phyloP scores from a whole-genome alignment of 2,888 invertebrate genomes.

The Drosophila gaucha region DNA sequence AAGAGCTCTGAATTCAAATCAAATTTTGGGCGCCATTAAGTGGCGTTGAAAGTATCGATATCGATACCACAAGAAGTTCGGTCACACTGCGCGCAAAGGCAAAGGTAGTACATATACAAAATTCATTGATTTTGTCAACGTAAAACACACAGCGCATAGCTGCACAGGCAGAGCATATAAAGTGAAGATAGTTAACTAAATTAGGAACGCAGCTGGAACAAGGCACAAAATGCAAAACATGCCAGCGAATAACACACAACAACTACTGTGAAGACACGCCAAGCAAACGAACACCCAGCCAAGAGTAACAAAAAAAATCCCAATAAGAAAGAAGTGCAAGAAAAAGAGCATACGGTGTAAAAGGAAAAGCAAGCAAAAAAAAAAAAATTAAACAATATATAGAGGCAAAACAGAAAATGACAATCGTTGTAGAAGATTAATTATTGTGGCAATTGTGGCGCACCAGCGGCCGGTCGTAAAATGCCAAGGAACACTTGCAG shows the following conservation, averaged over 20 bases:
- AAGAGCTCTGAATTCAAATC: background rate
- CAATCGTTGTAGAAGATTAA: conserved; percentile 55
- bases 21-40: conserved; percentile 15
- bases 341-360: conserved; percentile 61
- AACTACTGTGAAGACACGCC: conserved; percentile 30
- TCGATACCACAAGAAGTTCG: conserved; percentile 8
- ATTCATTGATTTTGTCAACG: conserved; percentile 82
- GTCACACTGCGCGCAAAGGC: conserved; percentile 45
- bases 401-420: conserved; percentile 56
- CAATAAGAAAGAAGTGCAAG: conserved; percentile 57
- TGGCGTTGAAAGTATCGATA: conserved; percentile 13
- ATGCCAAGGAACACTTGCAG: conserved; percentile 78
- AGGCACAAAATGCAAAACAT: conserved; percentile 44
- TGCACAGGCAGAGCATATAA: conserved; percentile 52
- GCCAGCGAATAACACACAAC: conserved; percentile 9
- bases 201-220: conserved; percentile 45
- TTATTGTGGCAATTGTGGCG: conserved; percentile 44
- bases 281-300: conserved; percentile 24
- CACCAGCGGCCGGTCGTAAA: conserved; percentile 61
- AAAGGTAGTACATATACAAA: conserved; percentile 78
- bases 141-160: conserved; percentile 70
- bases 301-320: conserved; percentile 47
- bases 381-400: conserved; percentile 18
- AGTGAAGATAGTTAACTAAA: conserved; percentile 62
- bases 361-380: conserved; percentile 31